phyloP scores from a whole-genome alignment of 2,888 invertebrate genomes.

The Oasisia sp. region DNA sequence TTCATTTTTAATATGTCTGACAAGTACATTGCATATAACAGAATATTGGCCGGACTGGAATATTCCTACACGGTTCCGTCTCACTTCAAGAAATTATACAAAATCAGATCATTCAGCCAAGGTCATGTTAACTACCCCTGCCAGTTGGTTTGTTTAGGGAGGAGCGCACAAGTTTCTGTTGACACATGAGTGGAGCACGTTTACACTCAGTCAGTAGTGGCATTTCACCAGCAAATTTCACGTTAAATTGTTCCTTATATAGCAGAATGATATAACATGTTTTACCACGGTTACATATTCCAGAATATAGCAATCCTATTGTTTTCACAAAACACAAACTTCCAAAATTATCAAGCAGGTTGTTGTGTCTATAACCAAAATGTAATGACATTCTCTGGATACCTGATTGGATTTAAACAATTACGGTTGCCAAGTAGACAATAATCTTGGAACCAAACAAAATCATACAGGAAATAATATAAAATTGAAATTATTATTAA shows the following conservation, averaged over 20 bases:
- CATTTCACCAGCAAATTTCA: neutral
- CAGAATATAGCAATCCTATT: neutral
- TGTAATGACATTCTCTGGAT: too few species aligned
- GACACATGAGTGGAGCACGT: neutral
- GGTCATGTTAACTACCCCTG: too few species aligned
- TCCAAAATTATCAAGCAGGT: neutral
- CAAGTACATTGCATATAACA: too few species aligned
- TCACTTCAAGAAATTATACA: too few species aligned
- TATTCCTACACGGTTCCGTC: too few species aligned
- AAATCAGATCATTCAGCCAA: too few species aligned
- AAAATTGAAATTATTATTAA: neutral
- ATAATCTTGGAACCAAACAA: neutral
- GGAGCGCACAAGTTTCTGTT: neutral
- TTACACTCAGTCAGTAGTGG: neutral
- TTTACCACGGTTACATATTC: neutral
- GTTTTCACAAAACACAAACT: neutral
- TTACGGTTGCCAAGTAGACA: neutral
- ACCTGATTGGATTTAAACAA: neutral
- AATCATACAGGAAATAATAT: neutral
- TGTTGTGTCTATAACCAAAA: neutral
- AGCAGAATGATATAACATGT: neutral
- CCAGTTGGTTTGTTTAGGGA: too few species aligned
- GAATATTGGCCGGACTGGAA: too few species aligned
- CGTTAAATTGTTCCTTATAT: neutral
- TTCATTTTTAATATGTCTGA: too few species aligned